Base-by-base conservation (phyloP, 2,113 vertebrate species). In the Collichthys lucidus region DNA sequence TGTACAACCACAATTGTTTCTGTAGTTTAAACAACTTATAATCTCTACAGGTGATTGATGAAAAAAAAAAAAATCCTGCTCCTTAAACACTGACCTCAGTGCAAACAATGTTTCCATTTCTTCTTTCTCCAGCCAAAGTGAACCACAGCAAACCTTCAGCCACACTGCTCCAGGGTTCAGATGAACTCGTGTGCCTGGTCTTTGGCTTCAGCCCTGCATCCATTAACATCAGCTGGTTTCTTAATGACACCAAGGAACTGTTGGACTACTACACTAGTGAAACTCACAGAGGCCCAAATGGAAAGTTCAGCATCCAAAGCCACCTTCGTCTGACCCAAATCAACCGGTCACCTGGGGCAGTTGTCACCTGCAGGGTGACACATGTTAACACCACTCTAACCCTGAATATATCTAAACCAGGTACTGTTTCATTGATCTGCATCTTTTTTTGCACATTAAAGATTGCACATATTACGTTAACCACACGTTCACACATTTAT, bases 261-360 rank as follows among this genome's bases (percentile, higher is more conserved):
- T 4, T 5, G 17, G 31, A 73, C 20, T 80, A 77, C 65, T 87
- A 70, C 56, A 92, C 61, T 5, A 88, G 76, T 52, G 52, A 73
- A n/a, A 71, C 84, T 14, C 82, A 85, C 59, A 81, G 78, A 86
- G 86, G 84, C 11, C 79, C 82, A 16, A 78, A 92, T n/a, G 91
- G 94, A 72, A 94, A 85, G 83, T 94, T 94, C 82, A 92, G 64
- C 59, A 69, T 93, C 74, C 80, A 62, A 59, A 95, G 94, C 77
- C 77, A 80, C 71, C 90, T 95, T 26, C n/a, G 11, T 9, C 60
- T 94, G n/a, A 62, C 82, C 2, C 42, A 42, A 0, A 12, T 15
- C 26, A 68, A 82, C 16, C 88, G 86, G 74, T 56, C 86, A n/a
- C 87, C 90, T 11, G 93, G 92, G 10, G 64, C 66, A 15, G 66